Evolutionary conservation across 2,888 invertebrate species (phyloP), one percentile per base, ranked within the genome.

Genomic region (Luperina testacea): DNA sequence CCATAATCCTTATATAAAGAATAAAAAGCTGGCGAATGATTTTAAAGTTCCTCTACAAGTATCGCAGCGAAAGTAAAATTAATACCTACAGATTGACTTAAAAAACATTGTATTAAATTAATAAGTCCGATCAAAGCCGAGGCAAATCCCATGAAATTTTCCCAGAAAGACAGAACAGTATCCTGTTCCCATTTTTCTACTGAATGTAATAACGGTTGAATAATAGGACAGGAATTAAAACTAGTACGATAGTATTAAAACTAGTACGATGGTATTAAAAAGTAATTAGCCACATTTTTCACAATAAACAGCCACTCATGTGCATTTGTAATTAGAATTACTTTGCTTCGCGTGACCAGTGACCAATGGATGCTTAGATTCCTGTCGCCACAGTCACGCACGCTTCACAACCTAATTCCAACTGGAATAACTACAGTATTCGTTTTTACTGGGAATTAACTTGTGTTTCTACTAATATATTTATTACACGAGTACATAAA

Each of bases 381-480:
- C 79, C 61, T 80, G 72, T 84, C 72, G 61, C 80, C 72, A 61
- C 59, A 75, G 82, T 84, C 87, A 84, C 88, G 87, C 86, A 86
- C 74, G 53, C 20, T 51, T 71, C 53, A 88, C 83, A 75, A 86
- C 82, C 78, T 87, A 84, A 88, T 84, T 86, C 72, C 77, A 57
- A 77, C 48, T 67, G 68, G 74, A 86, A 86, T 78, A 63, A 80
- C 69, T 74, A 78, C 68, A 78, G 69, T 57, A 20, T 42, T 27
- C 65, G 59, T 63, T 81, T 78, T 88, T 84, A 83, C 70, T 64
- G 63, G 73, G 32, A 83, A 80, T 83, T 78, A 61, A 72, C 73
- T 77, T 51, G 67, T 72, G 24, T 77, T 75, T 42, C 57, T 59
- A 38, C 42, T 80, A 65, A 86, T 69, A 77, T 79, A 72, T 75